phyloP scores from a whole-genome alignment of 2,888 invertebrate species.

The Epinotia demarniana region DNA sequence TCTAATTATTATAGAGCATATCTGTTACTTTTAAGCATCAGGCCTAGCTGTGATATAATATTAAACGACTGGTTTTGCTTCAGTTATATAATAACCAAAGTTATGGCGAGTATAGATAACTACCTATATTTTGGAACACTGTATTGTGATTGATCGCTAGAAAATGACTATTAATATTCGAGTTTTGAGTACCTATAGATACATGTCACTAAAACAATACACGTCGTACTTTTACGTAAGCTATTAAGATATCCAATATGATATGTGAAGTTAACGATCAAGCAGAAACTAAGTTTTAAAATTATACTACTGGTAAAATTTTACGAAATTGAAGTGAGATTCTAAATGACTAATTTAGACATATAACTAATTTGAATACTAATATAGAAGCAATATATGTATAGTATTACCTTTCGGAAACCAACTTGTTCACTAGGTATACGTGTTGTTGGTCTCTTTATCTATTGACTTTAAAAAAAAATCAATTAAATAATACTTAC shows the following conservation, averaged over 20 bases:
- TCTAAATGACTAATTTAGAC: too few relatives aligned
- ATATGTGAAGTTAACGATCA: neutral
- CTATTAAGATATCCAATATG: neutral
- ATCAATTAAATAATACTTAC: too few relatives aligned
- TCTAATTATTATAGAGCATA: neutral
- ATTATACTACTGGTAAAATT: too few relatives aligned
- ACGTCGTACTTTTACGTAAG: slow-evolving; percentile 17
- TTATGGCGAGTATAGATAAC: neutral
- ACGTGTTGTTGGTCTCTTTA: too few relatives aligned
- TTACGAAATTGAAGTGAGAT: too few relatives aligned
- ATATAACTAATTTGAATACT: too few relatives aligned
- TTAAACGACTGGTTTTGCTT: slow-evolving; percentile 14
- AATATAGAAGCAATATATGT: too few relatives aligned
- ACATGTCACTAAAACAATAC: neutral
- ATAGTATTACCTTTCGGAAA: too few relatives aligned
- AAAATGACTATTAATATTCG: slow-evolving; percentile 2
- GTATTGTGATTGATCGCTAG: slow-evolving; percentile 23
- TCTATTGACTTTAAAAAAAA: too few relatives aligned
- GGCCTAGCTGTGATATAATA: slow-evolving; percentile 13
- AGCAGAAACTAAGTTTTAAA: neutral
- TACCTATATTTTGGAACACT: slow-evolving; percentile 2
- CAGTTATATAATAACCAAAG: slow-evolving; percentile 10
- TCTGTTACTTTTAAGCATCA: neutral
- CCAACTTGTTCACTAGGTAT: too few relatives aligned
- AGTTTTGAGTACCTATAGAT: neutral